Evolutionary conservation across 2,113 vertebrate genomes (phyloP).

Genomic region (Rafetus swinhoei): DNA sequence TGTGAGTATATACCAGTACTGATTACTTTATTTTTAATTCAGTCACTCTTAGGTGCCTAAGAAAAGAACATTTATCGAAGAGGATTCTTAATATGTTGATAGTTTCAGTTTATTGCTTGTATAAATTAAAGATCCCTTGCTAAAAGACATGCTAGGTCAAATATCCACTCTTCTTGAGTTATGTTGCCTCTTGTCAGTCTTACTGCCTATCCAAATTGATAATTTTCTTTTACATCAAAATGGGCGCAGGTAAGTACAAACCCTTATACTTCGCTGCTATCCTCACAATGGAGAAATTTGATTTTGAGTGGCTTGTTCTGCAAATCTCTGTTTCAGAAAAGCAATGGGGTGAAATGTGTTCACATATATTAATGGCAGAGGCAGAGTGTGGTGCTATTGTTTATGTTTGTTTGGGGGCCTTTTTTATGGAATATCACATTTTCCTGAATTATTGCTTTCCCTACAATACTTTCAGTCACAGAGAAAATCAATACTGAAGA

Average conservation of each 20-base stretch:
- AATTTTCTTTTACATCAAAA: not conserved
- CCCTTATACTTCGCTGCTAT: not conserved
- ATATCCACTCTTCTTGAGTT: not conserved
- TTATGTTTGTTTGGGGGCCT: not conserved
- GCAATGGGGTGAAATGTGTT: not conserved
- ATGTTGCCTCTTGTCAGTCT: not conserved
- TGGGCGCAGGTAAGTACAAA: not conserved
- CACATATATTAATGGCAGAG: not conserved
- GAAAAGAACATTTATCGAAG: not conserved
- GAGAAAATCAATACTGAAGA: not conserved
- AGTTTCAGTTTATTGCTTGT: not conserved
- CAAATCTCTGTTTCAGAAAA: not conserved
- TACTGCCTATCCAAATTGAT: not conserved
- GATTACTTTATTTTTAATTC: not conserved
- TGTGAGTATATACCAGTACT: not conserved
- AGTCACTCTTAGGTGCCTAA: not conserved
- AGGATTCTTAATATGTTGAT: not conserved
- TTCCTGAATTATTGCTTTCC: not conserved
- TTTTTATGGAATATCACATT: not conserved
- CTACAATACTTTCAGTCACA: slow-evolving; percentile 12
- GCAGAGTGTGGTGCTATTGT: not conserved
- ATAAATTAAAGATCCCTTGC: not conserved
- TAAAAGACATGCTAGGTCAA: not conserved
- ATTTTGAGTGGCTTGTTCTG: not conserved
- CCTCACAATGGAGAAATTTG: not conserved